Conservation (phyloP, 2,888 invertebrate genomes). For the Drosophila leonis region DNA sequence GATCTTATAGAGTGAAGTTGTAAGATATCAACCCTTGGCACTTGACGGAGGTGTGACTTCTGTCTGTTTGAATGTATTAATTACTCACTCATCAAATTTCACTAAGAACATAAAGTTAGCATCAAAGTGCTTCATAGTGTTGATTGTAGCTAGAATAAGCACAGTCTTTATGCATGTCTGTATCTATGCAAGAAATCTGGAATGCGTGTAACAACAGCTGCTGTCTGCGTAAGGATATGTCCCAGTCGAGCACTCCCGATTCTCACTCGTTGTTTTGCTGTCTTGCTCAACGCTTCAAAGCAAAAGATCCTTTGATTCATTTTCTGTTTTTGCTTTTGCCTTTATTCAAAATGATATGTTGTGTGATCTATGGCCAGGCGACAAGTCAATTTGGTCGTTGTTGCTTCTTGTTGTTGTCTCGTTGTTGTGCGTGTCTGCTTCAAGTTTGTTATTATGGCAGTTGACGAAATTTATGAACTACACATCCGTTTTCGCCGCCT, state of each 20-base stretch:
- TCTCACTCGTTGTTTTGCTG: neutral
- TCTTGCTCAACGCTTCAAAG: slow-evolving; percentile 27
- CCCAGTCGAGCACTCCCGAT: neutral
- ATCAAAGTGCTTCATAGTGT: too few relatives aligned
- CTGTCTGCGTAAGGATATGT: neutral
- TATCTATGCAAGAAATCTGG: neutral
- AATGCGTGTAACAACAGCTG: neutral
- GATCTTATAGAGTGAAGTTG: too few relatives aligned
- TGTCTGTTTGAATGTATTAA: too few relatives aligned
- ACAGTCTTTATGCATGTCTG: too few relatives aligned
- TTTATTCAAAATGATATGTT: slow-evolving; percentile 57
- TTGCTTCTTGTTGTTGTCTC: neutral
- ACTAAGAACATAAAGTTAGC: neutral
- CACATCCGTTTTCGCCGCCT: slow-evolving; percentile 75
- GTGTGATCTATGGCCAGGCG: slow-evolving; percentile 69
- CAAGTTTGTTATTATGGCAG: slow-evolving; percentile 76
- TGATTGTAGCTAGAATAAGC: too few relatives aligned
- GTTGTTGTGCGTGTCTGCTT: slow-evolving; percentile 26
- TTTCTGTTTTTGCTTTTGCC: slow-evolving; percentile 14
- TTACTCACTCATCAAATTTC: neutral
- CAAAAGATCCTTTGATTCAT: slow-evolving; percentile 27
- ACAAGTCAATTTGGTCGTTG: slow-evolving; percentile 70
- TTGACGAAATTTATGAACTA: slow-evolving; percentile 82
- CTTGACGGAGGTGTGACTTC: too few relatives aligned
- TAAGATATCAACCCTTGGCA: too few relatives aligned